Evolutionary conservation across 1,140 invertebrate genomes (phyloP).

Genomic region (Nephila pilipes): DNA sequence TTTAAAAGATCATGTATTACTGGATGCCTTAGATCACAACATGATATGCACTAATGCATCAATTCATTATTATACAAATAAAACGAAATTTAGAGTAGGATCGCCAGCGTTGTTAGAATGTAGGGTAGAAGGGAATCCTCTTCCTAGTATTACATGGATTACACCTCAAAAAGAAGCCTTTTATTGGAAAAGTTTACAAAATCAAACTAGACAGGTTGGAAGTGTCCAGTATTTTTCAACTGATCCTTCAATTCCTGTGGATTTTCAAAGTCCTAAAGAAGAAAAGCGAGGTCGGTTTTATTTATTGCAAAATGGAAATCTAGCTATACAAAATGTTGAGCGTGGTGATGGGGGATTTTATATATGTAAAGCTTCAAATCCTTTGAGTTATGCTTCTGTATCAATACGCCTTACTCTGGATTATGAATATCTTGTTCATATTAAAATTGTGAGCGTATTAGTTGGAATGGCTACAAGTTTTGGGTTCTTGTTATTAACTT

Average conservation of each 20-base stretch:
- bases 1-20: conserved; percentile 73
- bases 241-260: neutral
- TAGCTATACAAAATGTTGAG: conserved; percentile 85
- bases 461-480: conserved; percentile 90
- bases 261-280: neutral
- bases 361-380: conserved; percentile 91
- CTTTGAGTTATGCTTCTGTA: conserved; percentile 86
- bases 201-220: conserved; percentile 81
- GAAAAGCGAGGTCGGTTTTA: conserved; percentile 76
- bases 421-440: conserved; percentile 89
- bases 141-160: conserved; percentile 92
- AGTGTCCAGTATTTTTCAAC: conserved; percentile 29
- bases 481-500: conserved; percentile 89
- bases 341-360: conserved; percentile 93
- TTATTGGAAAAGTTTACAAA: conserved; percentile 87
- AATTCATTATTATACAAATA: conserved; percentile 76
- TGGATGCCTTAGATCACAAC: conserved; percentile 80
- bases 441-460: conserved; percentile 91
- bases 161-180: conserved; percentile 86
- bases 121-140: conserved; percentile 88
- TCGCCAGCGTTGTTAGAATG: conserved; percentile 88
- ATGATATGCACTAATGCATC: conserved; percentile 78
- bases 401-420: conserved; percentile 86
- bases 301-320: conserved; percentile 86
- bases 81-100: conserved; percentile 79